Evolutionary conservation across 2,113 vertebrate genomes (phyloP), one percentile per base, ranked within the genome.

Genomic region (Lepisosteus osseus): DNA sequence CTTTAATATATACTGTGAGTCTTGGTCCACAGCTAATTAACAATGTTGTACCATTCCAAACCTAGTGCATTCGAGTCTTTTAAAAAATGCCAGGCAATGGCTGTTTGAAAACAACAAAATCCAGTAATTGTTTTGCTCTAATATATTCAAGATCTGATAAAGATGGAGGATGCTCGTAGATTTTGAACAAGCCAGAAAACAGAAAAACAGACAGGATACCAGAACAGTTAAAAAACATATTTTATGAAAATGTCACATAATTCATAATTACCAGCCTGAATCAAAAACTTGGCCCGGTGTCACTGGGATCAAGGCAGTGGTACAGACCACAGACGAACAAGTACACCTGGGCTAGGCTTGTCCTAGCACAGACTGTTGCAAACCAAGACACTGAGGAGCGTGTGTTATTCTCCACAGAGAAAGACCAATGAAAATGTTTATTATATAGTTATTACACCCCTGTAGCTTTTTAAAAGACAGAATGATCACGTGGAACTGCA

Each of bases 81-180:
- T 82, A 80, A 71, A 77, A 82, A 79, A 81, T 77, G 74, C 72
- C 41, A 74, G 82, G 67, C 79, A 82, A 85, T 85, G 80, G 77
- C 87, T 82, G 74, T 81, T 90, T 88, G 86, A 87, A 86, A 76
- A 83, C 79, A 67, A 77, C 77, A 67, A 82, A 87, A 92, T 88
- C 79, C 74, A 86, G 90, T 91, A 90, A 80, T 82, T 76, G 72
- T 86, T 88, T 84, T 29, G 29, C 29, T 47, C 43, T 41, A 75
- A 70, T 44, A 71, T 75, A 65, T 84, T 81, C 55, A 65, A 43
- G 54, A 55, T 72, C 70, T 47, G 82, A 88, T 85, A 85, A 78
- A 88, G 87, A 93, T 76, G 77, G 85, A 92, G 89, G 86, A 80
- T 78, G 73, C 84, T 83, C 79, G 82, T 82, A 81, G 85, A 83